Evolutionary conservation across 1,140 invertebrate genomes (phyloP).

Genomic region (Leucophenga varia): DNA sequence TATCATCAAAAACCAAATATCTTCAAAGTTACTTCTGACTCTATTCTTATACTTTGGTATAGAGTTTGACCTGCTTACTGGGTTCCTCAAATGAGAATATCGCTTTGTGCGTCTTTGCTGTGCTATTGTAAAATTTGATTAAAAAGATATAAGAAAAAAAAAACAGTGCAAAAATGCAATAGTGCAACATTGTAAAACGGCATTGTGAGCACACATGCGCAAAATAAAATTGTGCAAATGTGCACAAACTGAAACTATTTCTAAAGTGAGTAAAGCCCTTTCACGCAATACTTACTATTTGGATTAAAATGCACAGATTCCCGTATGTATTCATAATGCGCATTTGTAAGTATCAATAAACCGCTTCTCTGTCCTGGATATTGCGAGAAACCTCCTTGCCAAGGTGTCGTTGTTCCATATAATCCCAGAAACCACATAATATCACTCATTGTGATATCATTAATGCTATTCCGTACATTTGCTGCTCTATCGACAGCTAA

Average conservation of each 20-base stretch:
- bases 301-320: too few relatives aligned
- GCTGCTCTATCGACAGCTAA: neutral
- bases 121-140: neutral
- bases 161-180: too few relatives aligned
- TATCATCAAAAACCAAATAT: conserved; percentile 19
- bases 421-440: neutral
- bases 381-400: neutral
- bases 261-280: too few relatives aligned
- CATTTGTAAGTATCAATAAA: conserved; percentile 13
- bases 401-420: neutral
- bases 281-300: too few relatives aligned
- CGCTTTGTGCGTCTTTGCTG: neutral
- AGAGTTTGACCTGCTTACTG: too few relatives aligned
- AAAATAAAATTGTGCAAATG: too few relatives aligned
- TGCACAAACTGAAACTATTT: too few relatives aligned
- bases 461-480: too few relatives aligned
- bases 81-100: too few relatives aligned
- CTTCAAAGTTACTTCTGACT: neutral
- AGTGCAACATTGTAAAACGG: too few relatives aligned
- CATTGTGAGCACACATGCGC: too few relatives aligned
- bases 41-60: neutral
- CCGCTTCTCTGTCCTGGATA: neutral
- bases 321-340: neutral
- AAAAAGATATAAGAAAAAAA: too few relatives aligned
- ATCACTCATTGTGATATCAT: neutral